phyloP scores from a whole-genome alignment of 2,797 vertebrate genomes.

The Gallirallus australis region DNA sequence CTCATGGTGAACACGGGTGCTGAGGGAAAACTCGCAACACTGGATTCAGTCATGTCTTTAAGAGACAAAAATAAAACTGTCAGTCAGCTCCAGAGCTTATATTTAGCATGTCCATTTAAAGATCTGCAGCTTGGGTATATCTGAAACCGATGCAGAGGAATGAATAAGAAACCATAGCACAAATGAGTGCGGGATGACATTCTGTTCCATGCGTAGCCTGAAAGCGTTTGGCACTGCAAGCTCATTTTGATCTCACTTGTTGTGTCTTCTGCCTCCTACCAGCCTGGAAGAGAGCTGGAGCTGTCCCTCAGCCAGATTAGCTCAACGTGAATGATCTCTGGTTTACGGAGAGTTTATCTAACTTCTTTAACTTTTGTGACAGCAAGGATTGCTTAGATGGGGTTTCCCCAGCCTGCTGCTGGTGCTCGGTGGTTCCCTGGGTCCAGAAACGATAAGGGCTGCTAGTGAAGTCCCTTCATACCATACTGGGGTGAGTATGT shows the following conservation, averaged over 20 bases:
- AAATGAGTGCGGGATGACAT: background rate
- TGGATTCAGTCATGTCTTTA: background rate
- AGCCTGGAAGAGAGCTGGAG: slow-evolving; percentile 30
- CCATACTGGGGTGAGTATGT: background rate
- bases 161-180: background rate
- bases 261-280: slow-evolving; percentile 45
- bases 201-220: background rate
- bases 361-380: background rate
- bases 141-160: background rate
- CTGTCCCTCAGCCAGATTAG: background rate
- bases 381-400: background rate
- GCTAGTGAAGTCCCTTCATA: background rate
- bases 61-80: background rate
- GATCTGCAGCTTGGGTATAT: background rate
- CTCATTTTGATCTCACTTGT: slow-evolving; percentile 11
- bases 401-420: background rate
- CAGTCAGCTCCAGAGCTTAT: background rate
- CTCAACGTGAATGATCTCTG: background rate
- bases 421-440: background rate
- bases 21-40: background rate
- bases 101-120: slow-evolving; percentile 12
- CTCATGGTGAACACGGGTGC: background rate
- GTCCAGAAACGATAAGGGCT: background rate
- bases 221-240: background rate
- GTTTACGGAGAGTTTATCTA: background rate